Base-by-base conservation (phyloP, 2,113 vertebrate species). In the Cyprinodon variegatus region DNA sequence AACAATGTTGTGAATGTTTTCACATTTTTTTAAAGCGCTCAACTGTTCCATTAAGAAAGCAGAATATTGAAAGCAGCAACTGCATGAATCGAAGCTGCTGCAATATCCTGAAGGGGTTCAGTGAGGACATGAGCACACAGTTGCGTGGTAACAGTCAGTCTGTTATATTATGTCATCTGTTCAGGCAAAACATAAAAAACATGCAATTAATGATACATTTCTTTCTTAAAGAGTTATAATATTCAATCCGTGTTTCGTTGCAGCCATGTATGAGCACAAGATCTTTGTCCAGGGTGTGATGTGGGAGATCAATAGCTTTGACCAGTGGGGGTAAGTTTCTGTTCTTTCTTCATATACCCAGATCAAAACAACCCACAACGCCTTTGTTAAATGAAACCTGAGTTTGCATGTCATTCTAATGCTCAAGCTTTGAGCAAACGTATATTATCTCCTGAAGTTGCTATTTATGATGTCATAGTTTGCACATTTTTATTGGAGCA, bases 221-320 rank as follows among this genome's bases (percentile, higher is more conserved):
- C 4, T 13, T 64, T 15, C 45, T 4, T 10, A 8, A 61, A 43
- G 4, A 29, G 3, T 41, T 41, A 29, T 37, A 39, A 62, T 61
- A 1, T 60, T 87, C 61, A 40, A 73, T 59, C 14, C 76, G 46
- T 11, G 77, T 76, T 72, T 7, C 10, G 50, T 91, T 62, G 7
- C 85, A 99, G 98, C 97, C 3, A 95, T 99, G 97, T 99, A 99
- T 41, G 98, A 99, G 76, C 98, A 99, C 92, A 99, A 99, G 94
- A 99, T 99, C 94, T 99, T 99, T 86, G 91, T 98, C 74, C 98
- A 99, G 94, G 98, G 98, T 46, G 17, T 96, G 62, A 94, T 99
- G 78, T 99, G 98, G 98, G 97, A 99, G 80, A 96, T 99, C 87
- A 99, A 99, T 95, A 99, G 97, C 85, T 99, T 97, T 41, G 98